These are phyloP conservation scores for Acleris sparsana DNA, from an alignment of 2,888 invertebrate genomes.

Conservation along the genomic window DNA sequence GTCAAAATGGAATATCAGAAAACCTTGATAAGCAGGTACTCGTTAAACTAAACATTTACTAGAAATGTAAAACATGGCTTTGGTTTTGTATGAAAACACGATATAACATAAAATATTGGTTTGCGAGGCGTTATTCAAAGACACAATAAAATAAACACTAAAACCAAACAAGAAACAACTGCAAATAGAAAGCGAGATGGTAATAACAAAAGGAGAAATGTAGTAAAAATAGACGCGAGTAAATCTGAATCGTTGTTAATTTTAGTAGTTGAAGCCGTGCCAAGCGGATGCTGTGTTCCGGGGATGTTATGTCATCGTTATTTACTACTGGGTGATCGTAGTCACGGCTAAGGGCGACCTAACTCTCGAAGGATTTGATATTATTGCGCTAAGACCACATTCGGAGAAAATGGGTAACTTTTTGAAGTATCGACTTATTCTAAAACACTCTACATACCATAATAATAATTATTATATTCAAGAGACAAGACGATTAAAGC, in stretches of 20 bases:
- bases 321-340: slow-evolving; percentile 28
- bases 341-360: slow-evolving; percentile 32
- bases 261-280: slow-evolving; percentile 61
- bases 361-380: slow-evolving; percentile 7
- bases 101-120: background rate
- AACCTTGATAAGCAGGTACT: slow-evolving; percentile 7
- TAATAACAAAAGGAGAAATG: slow-evolving; percentile 45
- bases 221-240: slow-evolving; percentile 54
- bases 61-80: too few species aligned
- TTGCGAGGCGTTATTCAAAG: background rate
- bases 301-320: slow-evolving; percentile 67
- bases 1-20: slow-evolving; percentile 3
- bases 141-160: slow-evolving; percentile 21
- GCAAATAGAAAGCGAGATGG: slow-evolving; percentile 39
- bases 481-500: background rate
- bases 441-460: background rate
- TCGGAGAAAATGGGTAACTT: background rate
- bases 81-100: background rate
- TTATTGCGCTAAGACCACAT: background rate
- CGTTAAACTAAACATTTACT: background rate
- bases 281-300: slow-evolving; percentile 80
- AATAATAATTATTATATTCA: background rate
- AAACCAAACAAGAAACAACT: slow-evolving; percentile 25
- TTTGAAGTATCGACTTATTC: background rate
- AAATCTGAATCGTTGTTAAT: slow-evolving; percentile 55